Evolutionary conservation across 2,113 vertebrate species (phyloP).

Genomic region (Rostratula benghalensis): DNA sequence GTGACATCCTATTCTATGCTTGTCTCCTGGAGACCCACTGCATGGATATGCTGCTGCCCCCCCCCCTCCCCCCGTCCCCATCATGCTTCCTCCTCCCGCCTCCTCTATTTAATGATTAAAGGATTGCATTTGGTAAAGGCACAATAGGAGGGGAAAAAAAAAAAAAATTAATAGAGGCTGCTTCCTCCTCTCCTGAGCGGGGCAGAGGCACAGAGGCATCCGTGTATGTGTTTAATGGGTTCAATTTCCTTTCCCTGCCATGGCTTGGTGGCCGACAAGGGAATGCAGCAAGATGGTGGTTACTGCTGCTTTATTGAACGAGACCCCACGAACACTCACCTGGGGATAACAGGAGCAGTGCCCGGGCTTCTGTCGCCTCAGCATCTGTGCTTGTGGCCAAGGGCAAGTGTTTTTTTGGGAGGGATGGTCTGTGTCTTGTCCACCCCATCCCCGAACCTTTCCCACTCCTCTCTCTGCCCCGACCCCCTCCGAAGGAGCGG

Average conservation of each 20-base stretch:
- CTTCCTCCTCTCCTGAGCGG: background rate
- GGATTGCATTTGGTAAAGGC: constrained; percentile 15
- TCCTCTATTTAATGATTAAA: background rate
- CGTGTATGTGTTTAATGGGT: constrained; percentile 59
- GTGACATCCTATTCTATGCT: background rate
- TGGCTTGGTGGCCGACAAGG: constrained; percentile 50
- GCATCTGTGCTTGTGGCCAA: background rate
- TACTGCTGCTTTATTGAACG: constrained; percentile 59
- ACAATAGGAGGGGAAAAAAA: background rate
- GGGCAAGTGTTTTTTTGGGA: background rate
- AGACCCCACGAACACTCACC: background rate
- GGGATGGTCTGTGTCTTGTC: too few relatives aligned
- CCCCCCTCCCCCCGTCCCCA: background rate
- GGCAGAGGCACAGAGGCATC: constrained; percentile 21
- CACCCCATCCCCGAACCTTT: too few relatives aligned
- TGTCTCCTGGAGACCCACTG: background rate
- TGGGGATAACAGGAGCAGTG: background rate
- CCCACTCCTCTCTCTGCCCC: too few relatives aligned
- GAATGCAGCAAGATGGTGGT: constrained; percentile 52
- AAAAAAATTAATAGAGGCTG: background rate
- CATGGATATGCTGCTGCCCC: background rate
- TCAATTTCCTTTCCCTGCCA: constrained; percentile 66
- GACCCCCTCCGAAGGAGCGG: background rate
- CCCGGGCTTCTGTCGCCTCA: background rate
- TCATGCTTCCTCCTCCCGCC: background rate